A percentile compares a stretch with the other conserved stretches of the same genome.
Evolutionary conservation across 2,797 vertebrate species (phyloP).

Genomic region (Varecia variegata): DNA sequence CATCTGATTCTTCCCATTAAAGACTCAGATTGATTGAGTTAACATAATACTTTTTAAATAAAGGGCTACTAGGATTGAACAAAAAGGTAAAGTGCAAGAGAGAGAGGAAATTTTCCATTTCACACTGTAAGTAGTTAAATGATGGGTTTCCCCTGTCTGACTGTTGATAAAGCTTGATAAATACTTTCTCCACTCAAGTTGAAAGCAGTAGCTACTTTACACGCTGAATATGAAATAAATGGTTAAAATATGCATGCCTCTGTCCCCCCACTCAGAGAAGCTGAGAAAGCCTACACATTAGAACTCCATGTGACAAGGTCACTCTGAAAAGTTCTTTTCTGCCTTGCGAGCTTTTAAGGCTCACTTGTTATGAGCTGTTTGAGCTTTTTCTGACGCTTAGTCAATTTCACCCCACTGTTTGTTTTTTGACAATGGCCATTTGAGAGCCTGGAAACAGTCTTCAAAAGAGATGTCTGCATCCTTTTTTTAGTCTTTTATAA

Average conservation of each 20-base stretch:
- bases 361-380: background rate
- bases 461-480: background rate
- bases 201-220: background rate
- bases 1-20: background rate
- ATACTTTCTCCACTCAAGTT: background rate
- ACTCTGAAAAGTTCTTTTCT: conserved; percentile 19
- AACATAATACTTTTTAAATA: background rate
- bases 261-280: background rate
- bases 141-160: conserved; percentile 14
- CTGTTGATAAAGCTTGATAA: conserved; percentile 17
- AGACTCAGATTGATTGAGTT: background rate
- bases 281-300: conserved; percentile 10
- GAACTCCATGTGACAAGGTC: background rate
- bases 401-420: background rate
- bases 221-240: background rate
- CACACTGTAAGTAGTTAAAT: background rate
- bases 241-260: conserved; percentile 13
- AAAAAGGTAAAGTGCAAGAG: background rate
- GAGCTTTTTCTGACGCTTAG: background rate
- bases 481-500: background rate
- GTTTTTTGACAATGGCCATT: background rate
- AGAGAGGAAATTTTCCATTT: conserved; percentile 50
- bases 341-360: background rate
- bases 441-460: background rate
- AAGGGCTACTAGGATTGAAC: background rate